Base-by-base conservation (phyloP, 2,888 invertebrate species). In the Notodonta dromedarius region DNA sequence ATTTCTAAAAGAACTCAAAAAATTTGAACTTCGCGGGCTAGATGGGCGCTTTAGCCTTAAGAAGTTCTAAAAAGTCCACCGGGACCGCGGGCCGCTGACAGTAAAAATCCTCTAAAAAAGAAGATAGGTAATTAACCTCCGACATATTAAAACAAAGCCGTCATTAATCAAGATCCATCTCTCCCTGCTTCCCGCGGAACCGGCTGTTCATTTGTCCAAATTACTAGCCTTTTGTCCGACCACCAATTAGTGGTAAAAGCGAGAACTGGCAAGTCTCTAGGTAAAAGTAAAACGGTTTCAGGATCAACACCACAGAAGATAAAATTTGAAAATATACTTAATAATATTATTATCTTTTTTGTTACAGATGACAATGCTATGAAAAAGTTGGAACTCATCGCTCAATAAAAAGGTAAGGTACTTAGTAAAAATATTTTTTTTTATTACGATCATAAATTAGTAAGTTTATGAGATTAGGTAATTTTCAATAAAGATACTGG, bases 361-460 rank as follows among this genome's bases (percentile, higher is more conserved):
- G 76, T 80, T 80, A 59, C 80, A 82, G 82, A 78, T 82, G 72
- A 68, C 59, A 60, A 62, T 69, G 57, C 62, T 59, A 61, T 71
- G 63, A 71, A 63, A 62, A 64, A 59, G 32, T 64, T 52, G 56
- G 56, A 56, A 61, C 44, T 48, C 62, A 56, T 50, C 46, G 53
- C 39, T n/a, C 39, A 57, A 35, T 57, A 57, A 56, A 58, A 53
- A 63, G n/a, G n/a, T n/a, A n/a, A 63, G 63, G 61, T 60, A 63
- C 61, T 60, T 59, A 48, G 9, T 13, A 54, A 46, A 46, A n/a
- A 5, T 11, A 4, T 42, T 42, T 42, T 42, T 42, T 11, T 11
- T 9, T 11, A 42, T 35, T 35, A 35, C 5, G 6, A 7, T 35
- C 7, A 35, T 35, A 35, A 35, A 5, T 1, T 35, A 35, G 24